These are phyloP conservation scores for Indicator maculatus DNA, from an alignment of 2,113 vertebrate species.

Conservation along the genomic window DNA sequence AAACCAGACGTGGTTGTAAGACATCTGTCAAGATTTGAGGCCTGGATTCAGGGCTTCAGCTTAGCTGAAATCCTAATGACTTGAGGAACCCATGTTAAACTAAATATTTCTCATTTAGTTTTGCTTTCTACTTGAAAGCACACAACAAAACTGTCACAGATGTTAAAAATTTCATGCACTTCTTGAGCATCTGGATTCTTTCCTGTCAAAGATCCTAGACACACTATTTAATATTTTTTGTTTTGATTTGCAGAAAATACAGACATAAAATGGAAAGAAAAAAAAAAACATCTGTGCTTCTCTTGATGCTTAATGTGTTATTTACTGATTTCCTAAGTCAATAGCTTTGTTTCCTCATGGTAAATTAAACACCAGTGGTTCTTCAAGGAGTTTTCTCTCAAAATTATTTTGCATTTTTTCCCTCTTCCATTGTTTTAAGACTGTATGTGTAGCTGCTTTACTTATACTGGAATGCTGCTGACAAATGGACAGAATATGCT, in stretches of 20 bases:
- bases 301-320: not conserved
- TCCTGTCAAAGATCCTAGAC: not conserved
- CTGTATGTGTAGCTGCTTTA: not conserved
- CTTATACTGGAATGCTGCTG: not conserved
- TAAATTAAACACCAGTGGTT: not conserved
- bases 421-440: not conserved
- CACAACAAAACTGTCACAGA: not conserved
- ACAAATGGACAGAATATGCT: not conserved
- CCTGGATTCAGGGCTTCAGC: not conserved
- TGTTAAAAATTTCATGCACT: not conserved
- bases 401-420: not conserved
- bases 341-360: not conserved
- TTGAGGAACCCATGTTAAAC: not conserved
- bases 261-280: not conserved
- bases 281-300: not conserved
- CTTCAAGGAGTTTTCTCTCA: not conserved
- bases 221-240: not conserved
- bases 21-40: not conserved
- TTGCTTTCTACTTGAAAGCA: slow-evolving; percentile 5
- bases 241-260: not conserved
- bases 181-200: not conserved
- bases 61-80: not conserved
- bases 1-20: not conserved
- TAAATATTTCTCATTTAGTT: not conserved
- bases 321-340: not conserved